Conservation (phyloP, 2,888 invertebrate species). For the Drosophila emarginata region DNA sequence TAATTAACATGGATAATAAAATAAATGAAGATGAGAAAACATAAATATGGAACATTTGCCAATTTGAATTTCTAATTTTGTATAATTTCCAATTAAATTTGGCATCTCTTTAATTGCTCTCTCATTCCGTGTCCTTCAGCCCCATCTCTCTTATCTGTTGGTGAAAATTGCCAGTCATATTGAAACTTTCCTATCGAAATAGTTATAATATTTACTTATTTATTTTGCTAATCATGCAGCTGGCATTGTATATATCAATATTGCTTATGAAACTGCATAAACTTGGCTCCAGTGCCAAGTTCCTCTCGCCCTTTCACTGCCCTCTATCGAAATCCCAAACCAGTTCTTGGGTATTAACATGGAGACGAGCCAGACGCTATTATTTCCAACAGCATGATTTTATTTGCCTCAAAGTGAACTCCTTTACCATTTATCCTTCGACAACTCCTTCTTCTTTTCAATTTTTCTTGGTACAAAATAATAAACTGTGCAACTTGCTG, state of each 20-base stretch:
- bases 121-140: neutral
- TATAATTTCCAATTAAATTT: conserved; percentile 4
- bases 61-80: neutral
- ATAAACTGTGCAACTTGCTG: conserved; percentile 54
- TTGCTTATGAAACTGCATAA: conserved; percentile 62
- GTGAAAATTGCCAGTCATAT: conserved; percentile 58
- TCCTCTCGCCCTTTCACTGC: neutral
- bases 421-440: conserved; percentile 28
- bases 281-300: conserved; percentile 36
- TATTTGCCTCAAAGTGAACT: conserved; percentile 47
- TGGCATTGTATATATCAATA: conserved; percentile 52
- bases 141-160: neutral
- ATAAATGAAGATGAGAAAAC: neutral
- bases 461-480: conserved; percentile 44
- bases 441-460: conserved; percentile 67
- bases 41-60: neutral
- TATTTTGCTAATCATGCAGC: conserved; percentile 71
- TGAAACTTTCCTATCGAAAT: conserved; percentile 40
- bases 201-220: conserved; percentile 61
- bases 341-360: conserved; percentile 44
- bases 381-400: conserved; percentile 79
- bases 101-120: neutral
- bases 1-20: neutral
- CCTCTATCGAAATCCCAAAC: neutral
- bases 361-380: conserved; percentile 72